These are phyloP conservation scores for Trichogramma evanescens DNA, from an alignment of 2,888 invertebrate genomes.

Conservation along the genomic window DNA sequence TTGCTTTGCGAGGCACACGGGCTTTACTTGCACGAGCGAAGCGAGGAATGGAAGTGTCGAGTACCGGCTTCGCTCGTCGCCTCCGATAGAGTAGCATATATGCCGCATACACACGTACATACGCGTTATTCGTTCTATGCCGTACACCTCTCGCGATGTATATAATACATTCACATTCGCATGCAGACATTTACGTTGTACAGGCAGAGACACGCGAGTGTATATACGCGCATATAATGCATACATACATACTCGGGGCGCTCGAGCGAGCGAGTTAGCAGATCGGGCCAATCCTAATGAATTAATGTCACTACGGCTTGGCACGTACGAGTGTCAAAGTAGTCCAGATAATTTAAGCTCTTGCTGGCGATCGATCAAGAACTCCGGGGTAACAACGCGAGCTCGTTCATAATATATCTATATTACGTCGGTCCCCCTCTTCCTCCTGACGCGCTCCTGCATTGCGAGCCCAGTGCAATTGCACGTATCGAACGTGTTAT, in stretches of 20 bases:
- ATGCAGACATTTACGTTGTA: not conserved
- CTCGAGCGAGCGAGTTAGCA: not conserved
- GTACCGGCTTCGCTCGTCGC: constrained; percentile 4
- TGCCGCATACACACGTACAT: not conserved
- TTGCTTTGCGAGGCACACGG: not conserved
- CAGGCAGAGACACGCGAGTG: not conserved
- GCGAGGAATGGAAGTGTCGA: constrained; percentile 1
- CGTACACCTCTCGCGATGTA: not conserved
- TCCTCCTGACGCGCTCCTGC: too few species aligned
- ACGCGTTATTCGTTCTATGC: not conserved
- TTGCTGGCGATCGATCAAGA: constrained; percentile 22
- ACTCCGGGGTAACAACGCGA: not conserved
- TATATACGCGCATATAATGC: not conserved
- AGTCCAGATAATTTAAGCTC: constrained; percentile 22
- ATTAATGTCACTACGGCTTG: constrained; percentile 11
- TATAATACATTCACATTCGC: not conserved
- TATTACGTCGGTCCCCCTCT: too few species aligned
- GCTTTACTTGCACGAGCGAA: too few species aligned
- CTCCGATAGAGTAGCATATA: too few species aligned
- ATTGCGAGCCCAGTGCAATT: too few species aligned
- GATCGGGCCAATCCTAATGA: constrained; percentile 13
- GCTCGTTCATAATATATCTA: not conserved
- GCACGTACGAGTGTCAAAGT: constrained; percentile 18
- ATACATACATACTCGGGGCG: not conserved
- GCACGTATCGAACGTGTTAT: too few species aligned